Percentiles rank a stretch among this genome's conserved stretches.
Conservation (phyloP, 2,113 vertebrate species). For the Labrus mixtus region DNA sequence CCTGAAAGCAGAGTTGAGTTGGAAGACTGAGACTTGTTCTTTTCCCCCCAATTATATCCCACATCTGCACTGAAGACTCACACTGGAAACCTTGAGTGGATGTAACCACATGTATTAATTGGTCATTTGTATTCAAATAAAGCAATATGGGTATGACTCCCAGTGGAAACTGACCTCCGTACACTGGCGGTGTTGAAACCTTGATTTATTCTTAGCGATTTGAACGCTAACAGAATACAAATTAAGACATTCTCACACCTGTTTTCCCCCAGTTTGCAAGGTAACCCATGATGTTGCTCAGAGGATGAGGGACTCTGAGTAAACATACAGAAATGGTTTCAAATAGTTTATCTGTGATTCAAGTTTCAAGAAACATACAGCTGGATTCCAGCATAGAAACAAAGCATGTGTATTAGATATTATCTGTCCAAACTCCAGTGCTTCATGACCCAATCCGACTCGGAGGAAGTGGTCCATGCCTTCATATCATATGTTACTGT, state of each 20-base stretch:
- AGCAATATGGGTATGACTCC: conserved; percentile 2
- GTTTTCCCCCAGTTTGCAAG: conserved; percentile 6
- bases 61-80: neutral
- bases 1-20: conserved; percentile 1
- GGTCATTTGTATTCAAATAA: conserved; percentile 32
- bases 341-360: neutral
- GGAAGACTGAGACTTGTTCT: neutral
- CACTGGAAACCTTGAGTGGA: conserved; percentile 1
- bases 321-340: neutral
- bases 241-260: neutral
- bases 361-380: neutral
- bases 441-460: too few species aligned
- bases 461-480: too few species aligned
- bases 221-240: conserved; percentile 9
- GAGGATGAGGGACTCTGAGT: neutral
- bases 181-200: neutral
- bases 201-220: neutral
- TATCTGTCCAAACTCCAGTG: too few species aligned
- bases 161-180: conserved; percentile 16
- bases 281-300: neutral
- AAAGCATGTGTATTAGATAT: neutral
- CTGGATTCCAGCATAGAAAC: neutral
- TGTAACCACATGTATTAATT: neutral
- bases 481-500: too few species aligned
- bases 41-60: neutral